These are phyloP conservation scores for Neodiprion lecontei DNA, from an alignment of 1,140 invertebrate genomes.

Conservation along the genomic window DNA sequence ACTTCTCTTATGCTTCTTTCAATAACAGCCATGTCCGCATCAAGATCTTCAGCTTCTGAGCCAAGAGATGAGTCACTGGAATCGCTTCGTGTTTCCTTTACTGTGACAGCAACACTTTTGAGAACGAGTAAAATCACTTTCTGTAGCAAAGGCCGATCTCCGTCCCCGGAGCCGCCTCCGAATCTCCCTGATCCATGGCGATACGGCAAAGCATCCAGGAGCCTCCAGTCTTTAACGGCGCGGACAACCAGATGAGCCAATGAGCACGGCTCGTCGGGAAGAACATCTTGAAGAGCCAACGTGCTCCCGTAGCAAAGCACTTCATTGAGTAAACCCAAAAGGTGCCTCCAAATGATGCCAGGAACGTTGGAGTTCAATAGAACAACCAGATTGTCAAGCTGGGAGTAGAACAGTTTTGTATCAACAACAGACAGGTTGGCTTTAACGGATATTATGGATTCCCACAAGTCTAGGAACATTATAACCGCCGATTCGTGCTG, in stretches of 20 bases:
- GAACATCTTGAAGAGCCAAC: slow-evolving; percentile 81
- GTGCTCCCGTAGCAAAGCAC: slow-evolving; percentile 90
- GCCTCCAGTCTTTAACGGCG: slow-evolving; percentile 82
- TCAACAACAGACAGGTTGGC: slow-evolving; percentile 88
- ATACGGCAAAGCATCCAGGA: slow-evolving; percentile 74
- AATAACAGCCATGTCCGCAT: slow-evolving; percentile 87
- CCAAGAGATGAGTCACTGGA: slow-evolving; percentile 82
- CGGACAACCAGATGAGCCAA: slow-evolving; percentile 82
- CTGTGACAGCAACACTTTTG: slow-evolving; percentile 88
- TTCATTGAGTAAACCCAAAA: slow-evolving; percentile 85
- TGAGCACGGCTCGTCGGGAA: slow-evolving; percentile 86
- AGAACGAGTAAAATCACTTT: slow-evolving; percentile 85
- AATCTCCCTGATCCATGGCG: slow-evolving; percentile 62
- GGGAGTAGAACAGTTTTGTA: slow-evolving; percentile 86
- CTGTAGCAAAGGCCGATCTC: slow-evolving; percentile 75
- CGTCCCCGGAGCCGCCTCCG: slow-evolving; percentile 63
- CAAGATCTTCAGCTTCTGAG: slow-evolving; percentile 83
- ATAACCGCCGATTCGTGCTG: slow-evolving; percentile 66
- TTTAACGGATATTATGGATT: slow-evolving; percentile 90
- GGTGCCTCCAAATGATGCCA: slow-evolving; percentile 82
- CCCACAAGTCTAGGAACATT: slow-evolving; percentile 86
- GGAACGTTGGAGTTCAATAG: slow-evolving; percentile 77
- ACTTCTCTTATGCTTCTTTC: slow-evolving; percentile 85
- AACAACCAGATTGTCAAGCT: slow-evolving; percentile 80
- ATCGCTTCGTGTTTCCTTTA: slow-evolving; percentile 87